phyloP scores from a whole-genome alignment of 2,797 vertebrate species.

The Trichosurus vulpecula region DNA sequence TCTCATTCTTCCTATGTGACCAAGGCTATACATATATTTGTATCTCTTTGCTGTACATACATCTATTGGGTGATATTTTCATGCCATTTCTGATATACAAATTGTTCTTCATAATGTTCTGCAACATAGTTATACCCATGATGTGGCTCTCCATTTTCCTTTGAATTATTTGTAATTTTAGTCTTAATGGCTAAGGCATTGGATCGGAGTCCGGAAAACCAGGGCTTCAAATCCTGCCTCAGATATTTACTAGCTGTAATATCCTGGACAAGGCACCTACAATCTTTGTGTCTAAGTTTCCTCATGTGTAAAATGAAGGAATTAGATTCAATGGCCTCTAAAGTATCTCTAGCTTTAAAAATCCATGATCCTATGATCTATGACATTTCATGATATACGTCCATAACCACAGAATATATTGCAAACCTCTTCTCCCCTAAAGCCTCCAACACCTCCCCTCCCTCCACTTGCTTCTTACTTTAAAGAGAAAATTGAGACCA shows the following conservation, averaged over 20 bases:
- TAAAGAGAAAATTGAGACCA: background rate
- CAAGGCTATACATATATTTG: background rate
- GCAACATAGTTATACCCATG: background rate
- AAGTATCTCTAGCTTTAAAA: background rate
- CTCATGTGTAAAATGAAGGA: background rate
- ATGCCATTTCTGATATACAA: background rate
- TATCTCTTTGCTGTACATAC: background rate
- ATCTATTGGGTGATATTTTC: background rate
- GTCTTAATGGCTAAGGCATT: background rate
- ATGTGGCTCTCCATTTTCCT: background rate
- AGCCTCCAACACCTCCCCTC: background rate
- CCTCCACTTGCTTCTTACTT: background rate
- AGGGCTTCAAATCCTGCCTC: background rate
- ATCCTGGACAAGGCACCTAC: background rate
- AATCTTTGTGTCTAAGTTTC: background rate
- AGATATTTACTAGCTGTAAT: background rate
- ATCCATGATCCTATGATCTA: background rate
- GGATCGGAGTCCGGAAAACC: background rate
- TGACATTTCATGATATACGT: background rate
- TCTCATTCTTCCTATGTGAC: background rate
- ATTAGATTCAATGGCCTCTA: background rate
- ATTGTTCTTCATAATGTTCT: background rate
- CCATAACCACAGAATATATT: background rate
- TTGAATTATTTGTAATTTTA: background rate
- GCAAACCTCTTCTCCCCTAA: background rate